phyloP scores from a whole-genome alignment of 1,140 invertebrate genomes.

The Mercenaria mercenaria region DNA sequence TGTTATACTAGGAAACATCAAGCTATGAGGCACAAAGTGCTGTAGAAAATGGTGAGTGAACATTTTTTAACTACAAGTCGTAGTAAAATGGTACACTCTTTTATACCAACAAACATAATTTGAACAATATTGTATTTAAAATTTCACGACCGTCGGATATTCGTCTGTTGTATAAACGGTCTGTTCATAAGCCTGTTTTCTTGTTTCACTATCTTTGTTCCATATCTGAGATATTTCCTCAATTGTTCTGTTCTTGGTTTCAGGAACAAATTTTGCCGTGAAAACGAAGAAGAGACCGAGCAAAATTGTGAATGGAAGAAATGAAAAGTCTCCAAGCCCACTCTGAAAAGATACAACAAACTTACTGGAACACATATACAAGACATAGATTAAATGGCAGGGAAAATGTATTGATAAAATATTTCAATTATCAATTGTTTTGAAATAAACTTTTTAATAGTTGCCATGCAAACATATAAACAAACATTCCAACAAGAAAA shows the following conservation, averaged over 20 bases:
- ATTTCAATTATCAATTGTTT: too few relatives aligned
- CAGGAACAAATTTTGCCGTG: slow-evolving; percentile 81
- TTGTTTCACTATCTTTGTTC: slow-evolving; percentile 31
- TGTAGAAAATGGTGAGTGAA: too few relatives aligned
- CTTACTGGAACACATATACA: too few relatives aligned
- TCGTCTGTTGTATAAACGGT: neutral
- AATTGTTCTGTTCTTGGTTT: slow-evolving; percentile 84
- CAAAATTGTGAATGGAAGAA: slow-evolving; percentile 85
- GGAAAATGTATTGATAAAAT: neutral
- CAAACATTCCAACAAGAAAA: too few relatives aligned
- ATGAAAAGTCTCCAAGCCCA: slow-evolving; percentile 87
- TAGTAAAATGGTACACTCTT: too few relatives aligned
- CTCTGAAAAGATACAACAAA: slow-evolving; percentile 71
- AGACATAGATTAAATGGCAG: neutral
- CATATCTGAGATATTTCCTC: slow-evolving; percentile 78
- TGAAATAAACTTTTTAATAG: too few relatives aligned
- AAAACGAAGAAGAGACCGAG: slow-evolving; percentile 84
- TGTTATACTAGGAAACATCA: too few relatives aligned
- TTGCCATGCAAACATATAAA: neutral
- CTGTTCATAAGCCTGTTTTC: neutral
- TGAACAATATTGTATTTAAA: too few relatives aligned
- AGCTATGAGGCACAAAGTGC: too few relatives aligned
- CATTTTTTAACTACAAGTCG: too few relatives aligned
- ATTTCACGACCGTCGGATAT: too few relatives aligned
- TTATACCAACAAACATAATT: too few relatives aligned